phyloP scores from a whole-genome alignment of 2,888 invertebrate genomes.

The Caenorhabditis virilis region DNA sequence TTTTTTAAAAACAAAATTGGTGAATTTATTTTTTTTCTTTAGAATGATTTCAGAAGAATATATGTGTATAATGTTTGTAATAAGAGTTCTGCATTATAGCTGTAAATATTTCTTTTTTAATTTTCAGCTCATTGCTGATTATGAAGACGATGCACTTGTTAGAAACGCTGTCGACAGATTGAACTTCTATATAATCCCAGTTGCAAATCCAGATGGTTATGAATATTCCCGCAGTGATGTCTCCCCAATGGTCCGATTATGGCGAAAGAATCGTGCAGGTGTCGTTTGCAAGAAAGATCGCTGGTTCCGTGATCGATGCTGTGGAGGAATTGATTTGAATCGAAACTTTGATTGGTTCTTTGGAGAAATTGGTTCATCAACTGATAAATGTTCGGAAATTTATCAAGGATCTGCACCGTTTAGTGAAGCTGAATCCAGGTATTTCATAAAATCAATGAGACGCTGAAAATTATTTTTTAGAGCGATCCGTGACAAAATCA shows the following conservation, averaged over 20 bases:
- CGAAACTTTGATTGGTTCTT: conserved; percentile 66
- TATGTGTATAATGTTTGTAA: too few species aligned
- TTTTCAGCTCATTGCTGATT: conserved; percentile 60
- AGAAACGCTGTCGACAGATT: conserved; percentile 42
- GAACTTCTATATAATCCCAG: conserved; percentile 63
- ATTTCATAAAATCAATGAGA: too few species aligned
- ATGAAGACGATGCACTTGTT: conserved; percentile 45
- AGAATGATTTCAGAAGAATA: too few species aligned
- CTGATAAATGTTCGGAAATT: conserved; percentile 66
- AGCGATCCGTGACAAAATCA: conserved; percentile 64
- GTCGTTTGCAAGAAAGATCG: conserved; percentile 63
- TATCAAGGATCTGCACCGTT: conserved; percentile 64
- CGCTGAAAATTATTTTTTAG: too few species aligned
- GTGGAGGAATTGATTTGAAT: conserved; percentile 67
- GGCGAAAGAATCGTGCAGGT: conserved; percentile 64
- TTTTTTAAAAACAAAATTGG: too few species aligned
- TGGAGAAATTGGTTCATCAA: conserved; percentile 59
- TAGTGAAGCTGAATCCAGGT: conserved; percentile 64
- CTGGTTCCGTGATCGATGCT: conserved; percentile 64
- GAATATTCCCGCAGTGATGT: conserved; percentile 63
- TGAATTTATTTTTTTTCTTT: too few species aligned
- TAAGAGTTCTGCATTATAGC: too few species aligned
- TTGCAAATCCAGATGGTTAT: conserved; percentile 65
- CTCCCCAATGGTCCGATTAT: conserved; percentile 63
- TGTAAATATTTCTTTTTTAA: neutral